These are phyloP conservation scores for Corydoras maculifer DNA, from an alignment of 2,113 vertebrate genomes.

Conservation along the genomic window DNA sequence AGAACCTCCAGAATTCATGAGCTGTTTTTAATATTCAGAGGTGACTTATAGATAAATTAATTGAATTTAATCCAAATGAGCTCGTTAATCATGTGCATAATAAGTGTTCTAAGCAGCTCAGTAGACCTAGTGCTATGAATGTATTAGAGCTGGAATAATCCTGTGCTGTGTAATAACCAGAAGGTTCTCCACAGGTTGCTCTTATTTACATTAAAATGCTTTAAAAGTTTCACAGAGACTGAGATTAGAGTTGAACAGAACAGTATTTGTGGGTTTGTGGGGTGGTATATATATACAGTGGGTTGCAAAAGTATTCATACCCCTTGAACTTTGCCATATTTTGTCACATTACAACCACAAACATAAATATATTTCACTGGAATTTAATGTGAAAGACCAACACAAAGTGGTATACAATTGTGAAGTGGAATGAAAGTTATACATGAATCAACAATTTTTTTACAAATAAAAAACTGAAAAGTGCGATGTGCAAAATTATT, in stretches of 20 bases:
- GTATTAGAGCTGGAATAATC: constrained; percentile 20
- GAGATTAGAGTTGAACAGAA: neutral
- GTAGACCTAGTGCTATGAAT: constrained; percentile 11
- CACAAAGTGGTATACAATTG: too few relatives aligned
- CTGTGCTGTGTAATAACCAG: neutral
- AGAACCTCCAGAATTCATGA: neutral
- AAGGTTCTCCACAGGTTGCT: neutral
- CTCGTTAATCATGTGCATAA: constrained; percentile 18
- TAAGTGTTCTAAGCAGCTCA: constrained; percentile 16
- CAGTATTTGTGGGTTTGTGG: too few relatives aligned
- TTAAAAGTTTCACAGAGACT: neutral
- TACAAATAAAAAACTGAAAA: too few relatives aligned
- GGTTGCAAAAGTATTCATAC: too few relatives aligned
- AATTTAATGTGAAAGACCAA: too few relatives aligned
- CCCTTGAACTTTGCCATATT: too few relatives aligned
- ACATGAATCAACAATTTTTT: too few relatives aligned
- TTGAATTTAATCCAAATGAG: constrained; percentile 26
- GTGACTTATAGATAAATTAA: constrained; percentile 17
- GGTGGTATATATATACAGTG: too few relatives aligned
- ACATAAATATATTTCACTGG: too few relatives aligned
- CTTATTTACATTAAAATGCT: neutral
- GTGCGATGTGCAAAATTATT: too few relatives aligned
- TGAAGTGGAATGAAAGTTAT: too few relatives aligned
- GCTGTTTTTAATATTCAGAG: constrained; percentile 4
- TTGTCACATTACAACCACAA: too few relatives aligned